Base-by-base conservation (phyloP, 1,140 invertebrate genomes). In the Drosophila novamexicana region DNA sequence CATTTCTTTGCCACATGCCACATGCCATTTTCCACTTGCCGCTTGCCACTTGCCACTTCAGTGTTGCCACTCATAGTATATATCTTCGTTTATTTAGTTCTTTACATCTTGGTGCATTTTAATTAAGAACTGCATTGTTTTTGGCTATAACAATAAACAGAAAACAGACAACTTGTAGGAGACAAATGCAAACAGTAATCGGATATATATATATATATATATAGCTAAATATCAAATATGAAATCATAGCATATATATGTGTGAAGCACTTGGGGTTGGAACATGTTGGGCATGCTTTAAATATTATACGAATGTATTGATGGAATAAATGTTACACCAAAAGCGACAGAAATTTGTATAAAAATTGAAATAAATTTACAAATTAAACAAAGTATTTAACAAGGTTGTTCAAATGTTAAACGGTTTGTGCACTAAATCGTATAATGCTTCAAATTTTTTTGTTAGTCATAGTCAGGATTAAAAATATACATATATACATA, bases 111-210 rank as follows among this genome's bases (percentile, higher is more conserved):
- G 66, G 65, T 79, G 79, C 83, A 82, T 79, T 86, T 82, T 76
- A 86, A 86, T 86, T 86, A 86, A 86, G 79, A 77, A 62, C 59
- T 64, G 69, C 75, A 75, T 81, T 81, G 82, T 84, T 54, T 68
- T 75, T 40, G 45, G 49, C 62, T 52, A 14, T 29, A 63, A 66
- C 47, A 75, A 65, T 75, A 75, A 75, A 65, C 53, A 57, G 16
- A 3, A 14, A 63, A 44, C 50, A 34, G 39, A 37, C 14, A 52
- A 18, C 45, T 22, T 37, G 42, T 10, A 42, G 42, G 10, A 53
- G 40, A 47, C 50, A 18, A 53, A 53, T 56, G 42, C n/a, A 59
- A 45, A 14, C 34, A 47, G 14, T 16, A 36, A 36, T 34, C 22
- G 39, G 10, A 34, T 37, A 58, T 42, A 36, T 14, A 42, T 18